A percentile compares a stretch with the other conserved stretches of the same genome.
These are phyloP conservation scores for Sycobia sp. DNA, from an alignment of 1,140 invertebrate genomes.

Conservation along the genomic window DNA sequence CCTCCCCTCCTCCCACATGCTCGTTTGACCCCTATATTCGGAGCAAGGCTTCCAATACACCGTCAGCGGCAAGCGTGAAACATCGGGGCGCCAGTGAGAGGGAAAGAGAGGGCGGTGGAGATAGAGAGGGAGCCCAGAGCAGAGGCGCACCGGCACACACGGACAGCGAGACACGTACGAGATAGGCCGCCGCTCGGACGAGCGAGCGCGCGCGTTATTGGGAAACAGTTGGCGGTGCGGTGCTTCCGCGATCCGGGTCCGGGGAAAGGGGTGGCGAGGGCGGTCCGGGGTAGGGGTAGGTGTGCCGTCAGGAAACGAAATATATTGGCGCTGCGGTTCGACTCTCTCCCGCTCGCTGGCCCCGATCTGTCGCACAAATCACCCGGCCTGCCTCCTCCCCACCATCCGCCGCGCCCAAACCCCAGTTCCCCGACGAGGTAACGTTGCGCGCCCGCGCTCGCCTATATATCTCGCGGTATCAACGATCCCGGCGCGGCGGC, in stretches of 20 bases:
- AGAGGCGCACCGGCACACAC: not conserved
- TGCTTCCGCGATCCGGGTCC: not conserved
- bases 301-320: slow-evolving; percentile 27
- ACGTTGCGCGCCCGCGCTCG: not conserved
- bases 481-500: not conserved
- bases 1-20: too few species aligned
- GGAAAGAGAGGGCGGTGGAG: too few species aligned
- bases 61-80: too few species aligned
- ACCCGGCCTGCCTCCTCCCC: slow-evolving; percentile 9
- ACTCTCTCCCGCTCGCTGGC: slow-evolving; percentile 33
- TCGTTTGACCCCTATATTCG: too few species aligned
- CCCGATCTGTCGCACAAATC: slow-evolving; percentile 38
- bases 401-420: not conserved
- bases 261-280: not conserved
- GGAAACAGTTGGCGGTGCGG: slow-evolving; percentile 5
- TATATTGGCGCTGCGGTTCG: slow-evolving; percentile 33
- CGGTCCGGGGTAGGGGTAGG: not conserved
- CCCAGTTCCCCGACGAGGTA: too few species aligned
- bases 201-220: not conserved
- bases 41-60: too few species aligned
- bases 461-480: slow-evolving; percentile 22
- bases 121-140: too few species aligned
- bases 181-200: not conserved
- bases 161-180: too few species aligned
- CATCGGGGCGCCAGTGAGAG: too few species aligned